phyloP scores from a whole-genome alignment of 2,797 vertebrate species.

The Acropternis orthonyx region DNA sequence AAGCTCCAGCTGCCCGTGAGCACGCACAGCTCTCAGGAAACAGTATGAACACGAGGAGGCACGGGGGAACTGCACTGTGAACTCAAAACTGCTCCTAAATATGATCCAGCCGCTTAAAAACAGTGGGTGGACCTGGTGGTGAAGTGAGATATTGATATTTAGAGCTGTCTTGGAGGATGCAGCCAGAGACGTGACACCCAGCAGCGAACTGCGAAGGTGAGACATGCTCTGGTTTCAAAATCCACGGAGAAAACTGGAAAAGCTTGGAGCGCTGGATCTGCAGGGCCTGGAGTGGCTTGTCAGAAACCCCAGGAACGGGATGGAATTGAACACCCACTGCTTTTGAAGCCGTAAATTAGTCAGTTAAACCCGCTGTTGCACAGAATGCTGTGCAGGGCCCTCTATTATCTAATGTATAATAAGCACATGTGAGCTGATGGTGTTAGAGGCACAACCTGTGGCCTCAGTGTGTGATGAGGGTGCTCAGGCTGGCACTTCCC shows the following conservation, averaged over 20 bases:
- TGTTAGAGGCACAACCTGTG: background rate
- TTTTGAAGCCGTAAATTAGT: background rate
- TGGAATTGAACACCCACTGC: background rate
- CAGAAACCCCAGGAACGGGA: background rate
- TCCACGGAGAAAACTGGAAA: background rate
- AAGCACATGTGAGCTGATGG: background rate
- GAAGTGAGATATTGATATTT: constrained; percentile 27
- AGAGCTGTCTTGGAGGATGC: background rate
- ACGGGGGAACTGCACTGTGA: background rate
- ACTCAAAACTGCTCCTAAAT: background rate
- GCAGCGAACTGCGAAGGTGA: background rate
- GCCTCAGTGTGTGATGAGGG: background rate
- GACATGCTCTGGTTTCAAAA: background rate
- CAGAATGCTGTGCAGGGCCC: background rate
- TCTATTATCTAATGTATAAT: background rate
- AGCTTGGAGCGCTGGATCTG: background rate
- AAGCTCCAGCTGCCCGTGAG: background rate
- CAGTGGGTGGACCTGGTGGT: constrained; percentile 24
- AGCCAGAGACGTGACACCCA: background rate
- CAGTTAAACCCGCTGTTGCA: background rate
- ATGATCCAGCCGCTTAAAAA: background rate
- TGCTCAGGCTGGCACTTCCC: background rate
- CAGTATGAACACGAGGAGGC: accelerated
- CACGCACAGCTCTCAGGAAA: background rate
- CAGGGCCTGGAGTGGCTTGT: background rate